Percentiles rank a stretch among this genome's conserved stretches.
Conservation (phyloP, 2,113 vertebrate genomes). For the Catagonus wagneri region DNA sequence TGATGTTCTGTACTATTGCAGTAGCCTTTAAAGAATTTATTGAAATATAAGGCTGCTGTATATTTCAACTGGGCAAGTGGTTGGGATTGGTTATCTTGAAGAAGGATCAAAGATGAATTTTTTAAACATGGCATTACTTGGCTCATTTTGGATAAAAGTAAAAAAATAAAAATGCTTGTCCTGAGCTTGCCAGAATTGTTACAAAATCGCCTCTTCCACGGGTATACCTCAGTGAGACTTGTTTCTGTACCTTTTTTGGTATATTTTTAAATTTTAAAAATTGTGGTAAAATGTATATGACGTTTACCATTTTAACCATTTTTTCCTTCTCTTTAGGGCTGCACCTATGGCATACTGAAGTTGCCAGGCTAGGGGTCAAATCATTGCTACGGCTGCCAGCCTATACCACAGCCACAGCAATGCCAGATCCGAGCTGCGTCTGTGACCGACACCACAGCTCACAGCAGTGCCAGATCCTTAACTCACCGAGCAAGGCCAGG, state of each 20-base stretch:
- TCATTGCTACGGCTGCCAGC: too few species aligned
- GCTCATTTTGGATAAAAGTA: slow-evolving; percentile 8
- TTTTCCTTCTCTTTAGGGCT: not conserved
- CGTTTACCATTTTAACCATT: not conserved
- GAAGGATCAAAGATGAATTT: slow-evolving; percentile 30
- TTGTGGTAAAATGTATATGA: not conserved
- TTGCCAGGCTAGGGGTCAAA: too few species aligned
- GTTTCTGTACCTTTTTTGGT: not conserved
- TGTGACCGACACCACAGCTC: too few species aligned
- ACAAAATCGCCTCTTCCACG: not conserved
- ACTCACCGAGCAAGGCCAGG: too few species aligned
- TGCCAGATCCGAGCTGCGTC: too few species aligned
- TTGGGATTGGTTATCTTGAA: not conserved
- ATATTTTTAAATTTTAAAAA: not conserved
- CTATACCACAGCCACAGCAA: too few species aligned
- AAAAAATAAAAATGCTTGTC: not conserved
- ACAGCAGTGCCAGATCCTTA: too few species aligned
- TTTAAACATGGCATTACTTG: not conserved
- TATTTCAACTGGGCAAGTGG: not conserved
- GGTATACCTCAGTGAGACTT: not conserved
- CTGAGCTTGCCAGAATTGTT: not conserved
- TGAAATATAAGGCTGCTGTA: not conserved
- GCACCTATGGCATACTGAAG: too few species aligned
- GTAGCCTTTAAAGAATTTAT: not conserved
- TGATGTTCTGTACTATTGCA: not conserved